Conservation (phyloP, 2,888 invertebrate species). For the Morpho helenor region DNA sequence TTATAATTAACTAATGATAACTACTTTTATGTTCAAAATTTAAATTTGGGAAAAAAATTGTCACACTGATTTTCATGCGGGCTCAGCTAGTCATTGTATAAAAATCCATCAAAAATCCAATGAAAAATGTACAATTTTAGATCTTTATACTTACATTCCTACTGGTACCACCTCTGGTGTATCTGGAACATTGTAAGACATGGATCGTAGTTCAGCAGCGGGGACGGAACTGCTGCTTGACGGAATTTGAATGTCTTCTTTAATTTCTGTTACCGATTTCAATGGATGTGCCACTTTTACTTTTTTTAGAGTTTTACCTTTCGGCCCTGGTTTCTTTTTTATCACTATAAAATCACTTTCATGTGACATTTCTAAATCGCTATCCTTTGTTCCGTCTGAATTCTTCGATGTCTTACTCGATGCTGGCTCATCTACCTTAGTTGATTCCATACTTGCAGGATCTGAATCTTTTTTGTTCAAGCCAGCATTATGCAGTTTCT, state of each 20-base stretch:
- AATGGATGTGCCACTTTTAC: not conserved
- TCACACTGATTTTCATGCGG: too few species aligned
- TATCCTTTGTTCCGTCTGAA: not conserved
- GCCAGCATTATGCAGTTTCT: slow-evolving; percentile 37
- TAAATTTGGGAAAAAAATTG: too few species aligned
- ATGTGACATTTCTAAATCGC: slow-evolving; percentile 1
- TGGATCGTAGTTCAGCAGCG: not conserved
- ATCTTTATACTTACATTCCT: slow-evolving; percentile 46
- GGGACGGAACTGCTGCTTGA: not conserved
- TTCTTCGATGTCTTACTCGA: not conserved
- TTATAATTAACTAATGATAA: too few species aligned
- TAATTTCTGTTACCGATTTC: not conserved
- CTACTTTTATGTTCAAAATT: too few species aligned
- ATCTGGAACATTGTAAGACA: not conserved
- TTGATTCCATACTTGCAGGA: not conserved
- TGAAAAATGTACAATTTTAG: too few species aligned
- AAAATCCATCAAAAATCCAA: too few species aligned
- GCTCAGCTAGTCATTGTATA: too few species aligned
- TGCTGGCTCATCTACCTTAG: not conserved
- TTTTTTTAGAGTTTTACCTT: not conserved
- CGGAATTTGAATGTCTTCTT: not conserved
- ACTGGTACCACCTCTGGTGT: slow-evolving; percentile 46
- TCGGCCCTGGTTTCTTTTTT: slow-evolving; percentile 5
- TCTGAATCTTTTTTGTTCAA: slow-evolving; percentile 11
- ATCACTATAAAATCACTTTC: not conserved